A percentile compares a stretch with the other conserved stretches of the same genome.
phyloP scores from a whole-genome alignment of 2,888 invertebrate species.

The Eumerus sabulonum region DNA sequence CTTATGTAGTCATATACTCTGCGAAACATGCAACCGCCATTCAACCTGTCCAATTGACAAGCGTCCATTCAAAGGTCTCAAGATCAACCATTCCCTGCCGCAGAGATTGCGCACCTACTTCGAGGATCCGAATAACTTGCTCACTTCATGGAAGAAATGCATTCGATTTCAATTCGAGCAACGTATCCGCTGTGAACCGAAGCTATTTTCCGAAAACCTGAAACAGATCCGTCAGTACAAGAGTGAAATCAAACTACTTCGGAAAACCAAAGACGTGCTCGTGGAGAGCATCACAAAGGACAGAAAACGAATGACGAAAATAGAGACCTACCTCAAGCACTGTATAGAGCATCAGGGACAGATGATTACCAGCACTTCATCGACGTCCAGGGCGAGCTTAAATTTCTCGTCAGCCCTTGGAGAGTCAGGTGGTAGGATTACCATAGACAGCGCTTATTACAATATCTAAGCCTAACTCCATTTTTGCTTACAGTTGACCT shows the following conservation, averaged over 20 bases:
- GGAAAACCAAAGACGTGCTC: not conserved
- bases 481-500: slow-evolving; percentile 38
- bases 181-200: slow-evolving; percentile 10
- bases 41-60: slow-evolving; percentile 44
- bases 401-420: slow-evolving; percentile 25
- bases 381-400: slow-evolving; percentile 15
- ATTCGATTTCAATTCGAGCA: slow-evolving; percentile 53
- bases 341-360: slow-evolving; percentile 6
- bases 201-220: not conserved
- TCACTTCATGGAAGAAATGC: slow-evolving; percentile 33
- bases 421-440: slow-evolving; percentile 59
- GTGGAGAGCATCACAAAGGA: slow-evolving; percentile 14
- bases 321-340: slow-evolving; percentile 33
- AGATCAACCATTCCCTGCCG: slow-evolving; percentile 38
- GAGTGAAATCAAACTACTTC: slow-evolving; percentile 25
- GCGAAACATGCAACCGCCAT: slow-evolving; percentile 24
- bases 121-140: slow-evolving; percentile 35
- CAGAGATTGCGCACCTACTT: slow-evolving; percentile 26
- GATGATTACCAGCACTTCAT: not conserved
- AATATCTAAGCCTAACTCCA: not conserved
- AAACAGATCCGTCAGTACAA: slow-evolving; percentile 19
- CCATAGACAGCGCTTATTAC: not conserved
- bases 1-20: slow-evolving; percentile 47
- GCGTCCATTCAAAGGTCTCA: slow-evolving; percentile 22
- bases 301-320: slow-evolving; percentile 34